Base-by-base conservation (phyloP, 2,888 invertebrate genomes). In the Gari tellinella region DNA sequence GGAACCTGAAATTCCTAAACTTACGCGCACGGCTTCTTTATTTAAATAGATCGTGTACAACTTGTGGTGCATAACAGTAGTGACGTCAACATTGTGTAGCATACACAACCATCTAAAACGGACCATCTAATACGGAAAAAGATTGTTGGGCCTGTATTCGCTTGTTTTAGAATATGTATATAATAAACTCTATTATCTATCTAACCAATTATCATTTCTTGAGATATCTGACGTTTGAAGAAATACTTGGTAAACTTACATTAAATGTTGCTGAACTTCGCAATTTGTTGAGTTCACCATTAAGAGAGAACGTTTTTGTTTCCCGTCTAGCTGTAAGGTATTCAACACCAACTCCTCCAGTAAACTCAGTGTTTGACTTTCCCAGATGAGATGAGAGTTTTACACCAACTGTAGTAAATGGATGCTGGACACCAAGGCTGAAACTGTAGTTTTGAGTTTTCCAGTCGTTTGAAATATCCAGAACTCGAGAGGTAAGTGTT, bases 371-470 rank as follows among this genome's bases (percentile, higher is more conserved):
- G 25, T 68, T 55, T 17, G 80, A 73, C 43, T 78, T 72, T 43
- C 81, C 82, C 25, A 82, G 25, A 56, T 83, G 79, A 12, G 83
- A 83, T 12, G 68, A 66, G 41, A 87, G 31, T 51, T 82, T 60
- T 8, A 88, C 64, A 65, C 88, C 88, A 14, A 86, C 78, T 23
- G 78, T 77, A 38, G 85, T 85, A 63, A 72, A 77, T 19, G 86
- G 86, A 53, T 90, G 89, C 17, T 78, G 74, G 1, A 88, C 49
- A 8, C 79, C 83, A 8, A 86, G 49, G 21, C 48, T 64, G 37
- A 85, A 68, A 38, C 77, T 86, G 73, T 85, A 85, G 68, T 86
- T 86, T 23, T 77, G 80, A 37, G 77, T 64, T 41, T 63, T 63
- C 19, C 51, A 66, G 14, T 57, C 64, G 45, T 45, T 55, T 10